Conservation (phyloP, 1,140 invertebrate genomes). For the Drosophila oshimai region DNA sequence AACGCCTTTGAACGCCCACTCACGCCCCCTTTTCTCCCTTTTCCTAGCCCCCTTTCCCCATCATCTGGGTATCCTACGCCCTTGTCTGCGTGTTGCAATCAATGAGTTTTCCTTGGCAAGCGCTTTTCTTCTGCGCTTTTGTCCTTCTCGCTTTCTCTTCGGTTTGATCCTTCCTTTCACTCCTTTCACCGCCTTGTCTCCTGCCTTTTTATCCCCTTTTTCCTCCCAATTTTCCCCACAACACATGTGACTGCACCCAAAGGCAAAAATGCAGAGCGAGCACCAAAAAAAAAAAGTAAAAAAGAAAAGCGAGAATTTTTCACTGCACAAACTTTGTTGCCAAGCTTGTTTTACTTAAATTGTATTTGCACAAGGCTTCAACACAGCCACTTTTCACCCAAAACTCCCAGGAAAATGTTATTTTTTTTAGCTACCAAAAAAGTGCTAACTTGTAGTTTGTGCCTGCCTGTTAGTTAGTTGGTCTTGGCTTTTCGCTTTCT, state of each 20-base stretch:
- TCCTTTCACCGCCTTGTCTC: background rate
- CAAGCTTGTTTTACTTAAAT: slow-evolving; percentile 68
- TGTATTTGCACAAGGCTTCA: slow-evolving; percentile 46
- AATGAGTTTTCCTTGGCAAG: slow-evolving; percentile 49
- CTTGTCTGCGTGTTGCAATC: slow-evolving; percentile 54
- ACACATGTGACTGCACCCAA: slow-evolving; percentile 32
- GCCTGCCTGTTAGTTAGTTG: slow-evolving; percentile 16
- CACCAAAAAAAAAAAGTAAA: slow-evolving; percentile 21
- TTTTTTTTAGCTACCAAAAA: slow-evolving; percentile 23
- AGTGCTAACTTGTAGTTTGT: slow-evolving; percentile 31
- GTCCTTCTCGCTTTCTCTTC: background rate
- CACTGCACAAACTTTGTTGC: slow-evolving; percentile 60
- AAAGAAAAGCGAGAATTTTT: slow-evolving; percentile 19
- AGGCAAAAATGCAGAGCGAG: slow-evolving; percentile 27
- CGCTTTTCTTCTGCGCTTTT: slow-evolving; percentile 17
- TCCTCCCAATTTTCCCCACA: too few species aligned
- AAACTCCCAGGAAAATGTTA: background rate
- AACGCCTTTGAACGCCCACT: slow-evolving; percentile 51
- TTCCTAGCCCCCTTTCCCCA: background rate
- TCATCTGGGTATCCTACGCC: slow-evolving; percentile 15
- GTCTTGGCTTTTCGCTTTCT: background rate
- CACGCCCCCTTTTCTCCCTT: background rate
- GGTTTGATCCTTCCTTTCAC: slow-evolving; percentile 20
- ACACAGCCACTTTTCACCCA: slow-evolving; percentile 18
- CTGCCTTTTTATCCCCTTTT: background rate